Conservation (phyloP, 2,113 vertebrate genomes). For the Tragulus kanchil region DNA sequence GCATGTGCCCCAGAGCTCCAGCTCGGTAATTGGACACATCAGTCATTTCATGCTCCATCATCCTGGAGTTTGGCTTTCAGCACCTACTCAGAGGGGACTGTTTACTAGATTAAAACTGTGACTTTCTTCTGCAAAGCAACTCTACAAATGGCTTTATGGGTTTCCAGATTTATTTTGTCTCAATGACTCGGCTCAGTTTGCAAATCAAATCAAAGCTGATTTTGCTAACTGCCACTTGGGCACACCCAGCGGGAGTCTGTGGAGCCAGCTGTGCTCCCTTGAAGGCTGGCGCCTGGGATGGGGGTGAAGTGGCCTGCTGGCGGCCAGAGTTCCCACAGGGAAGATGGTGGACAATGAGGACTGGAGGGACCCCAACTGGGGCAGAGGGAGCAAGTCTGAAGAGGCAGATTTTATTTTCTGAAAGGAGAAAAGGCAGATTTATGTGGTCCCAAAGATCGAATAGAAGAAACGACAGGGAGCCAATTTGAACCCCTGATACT, state of each 20-base stretch:
- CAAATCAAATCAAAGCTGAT: slow-evolving; percentile 80
- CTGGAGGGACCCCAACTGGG: not conserved
- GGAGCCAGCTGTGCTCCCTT: slow-evolving; percentile 41
- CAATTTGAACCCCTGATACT: not conserved
- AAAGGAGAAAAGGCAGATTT: slow-evolving; percentile 31
- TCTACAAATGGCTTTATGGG: slow-evolving; percentile 79
- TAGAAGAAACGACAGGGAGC: not conserved
- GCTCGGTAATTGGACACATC: no score
- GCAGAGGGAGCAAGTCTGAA: not conserved
- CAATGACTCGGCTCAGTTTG: slow-evolving; percentile 77
- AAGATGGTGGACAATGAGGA: not conserved
- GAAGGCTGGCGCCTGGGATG: not conserved
- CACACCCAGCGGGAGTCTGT: not conserved
- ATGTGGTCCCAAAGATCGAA: not conserved
- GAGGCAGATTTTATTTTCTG: slow-evolving; percentile 49
- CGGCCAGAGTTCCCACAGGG: not conserved
- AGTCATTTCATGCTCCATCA: no score
- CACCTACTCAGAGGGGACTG: slow-evolving; percentile 73
- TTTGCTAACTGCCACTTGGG: slow-evolving; percentile 78
- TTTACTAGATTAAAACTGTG: slow-evolving; percentile 76
- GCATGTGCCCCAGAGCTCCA: no score
- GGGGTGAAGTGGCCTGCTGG: not conserved
- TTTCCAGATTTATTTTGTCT: slow-evolving; percentile 77
- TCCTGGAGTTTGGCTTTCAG: slow-evolving; percentile 55
- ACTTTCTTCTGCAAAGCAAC: slow-evolving; percentile 78